Base-by-base conservation (phyloP, 1,140 invertebrate genomes). In the Helicoverpa armigera region DNA sequence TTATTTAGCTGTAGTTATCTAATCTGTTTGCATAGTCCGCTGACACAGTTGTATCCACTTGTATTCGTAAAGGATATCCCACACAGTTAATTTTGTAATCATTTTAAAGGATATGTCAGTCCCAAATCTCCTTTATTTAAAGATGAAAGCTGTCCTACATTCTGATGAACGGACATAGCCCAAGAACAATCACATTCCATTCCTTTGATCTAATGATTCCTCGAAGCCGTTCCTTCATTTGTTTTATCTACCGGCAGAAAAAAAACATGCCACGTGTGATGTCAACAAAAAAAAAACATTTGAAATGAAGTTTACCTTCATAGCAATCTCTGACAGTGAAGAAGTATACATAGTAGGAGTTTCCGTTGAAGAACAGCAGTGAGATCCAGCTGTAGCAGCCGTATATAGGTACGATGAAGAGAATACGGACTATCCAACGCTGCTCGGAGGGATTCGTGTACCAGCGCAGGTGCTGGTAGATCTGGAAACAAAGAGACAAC, bases 341-440 rank as follows among this genome's bases (percentile, higher is more conserved):
- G 95, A 99, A 99, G 94, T 99, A 99, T 76, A 99, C 98, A 93
- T 99, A 99, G 90, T 99, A 99, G 87, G 98, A 99, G 93, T 99
- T 98, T 86, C 98, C 98, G 94, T 99, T 99, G 96, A 99, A 99
- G 95, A 99, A 99, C 83, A 99, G 95, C 84, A 99, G 96, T 90
- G 98, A 99, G 79, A 99, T 97, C 98, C 99, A 99, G 13, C 99
- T 99, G 94, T 99, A 99, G 85, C 98, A 98, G 9, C 98, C 98
- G 95, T 99, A 99, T 85, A 99, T 99, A 65, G 99, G 99, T 70
- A 99, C 99, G 90, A 99, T 99, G 92, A 99, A 99, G 74, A 99
- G 95, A 87, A 99, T 99, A 84, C 99, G 96, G 2, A 99, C 98
- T 90, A 99, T 99, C 99, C 99, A 99, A 92, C 99, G 96, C 95